Conservation (phyloP, 2,888 invertebrate species). For the Venustoraphidia nigricollis region DNA sequence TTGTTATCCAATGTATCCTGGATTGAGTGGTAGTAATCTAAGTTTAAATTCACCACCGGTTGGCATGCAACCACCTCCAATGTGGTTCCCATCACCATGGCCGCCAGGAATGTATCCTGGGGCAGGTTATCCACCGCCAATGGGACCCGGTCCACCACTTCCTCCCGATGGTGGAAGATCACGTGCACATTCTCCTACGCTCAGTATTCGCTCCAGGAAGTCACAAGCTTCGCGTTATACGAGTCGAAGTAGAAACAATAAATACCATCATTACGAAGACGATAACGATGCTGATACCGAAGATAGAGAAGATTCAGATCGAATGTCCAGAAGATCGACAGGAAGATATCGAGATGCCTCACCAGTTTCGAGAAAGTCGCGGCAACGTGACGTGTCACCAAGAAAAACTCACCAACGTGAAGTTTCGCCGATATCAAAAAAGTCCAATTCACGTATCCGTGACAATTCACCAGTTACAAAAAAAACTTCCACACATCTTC, state of each 20-base stretch:
- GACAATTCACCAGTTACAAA: too few relatives aligned
- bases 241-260: constrained; percentile 28
- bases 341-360: constrained; percentile 31
- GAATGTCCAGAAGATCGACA: constrained; percentile 42
- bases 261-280: constrained; percentile 31
- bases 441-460: too few relatives aligned
- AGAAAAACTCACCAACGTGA: background rate
- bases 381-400: constrained; percentile 19
- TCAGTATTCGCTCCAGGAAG: constrained; percentile 52
- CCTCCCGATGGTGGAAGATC: constrained; percentile 37
- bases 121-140: background rate
- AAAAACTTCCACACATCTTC: too few relatives aligned
- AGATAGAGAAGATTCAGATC: constrained; percentile 7
- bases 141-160: constrained; percentile 10
- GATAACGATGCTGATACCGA: constrained; percentile 12
- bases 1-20: constrained; percentile 18
- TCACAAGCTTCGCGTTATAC: constrained; percentile 41
- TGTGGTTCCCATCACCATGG: constrained; percentile 17
- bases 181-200: constrained; percentile 50
- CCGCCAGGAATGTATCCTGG: background rate
- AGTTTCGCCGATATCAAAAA: constrained; percentile 15
- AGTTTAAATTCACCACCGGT: constrained; percentile 32
- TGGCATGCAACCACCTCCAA: constrained; percentile 23
- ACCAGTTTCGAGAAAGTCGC: constrained; percentile 22
- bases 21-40: constrained; percentile 34